A percentile compares a stretch with the other conserved stretches of the same genome.
Conservation (phyloP, 2,797 vertebrate genomes). For the Anniella stebbinsi region DNA sequence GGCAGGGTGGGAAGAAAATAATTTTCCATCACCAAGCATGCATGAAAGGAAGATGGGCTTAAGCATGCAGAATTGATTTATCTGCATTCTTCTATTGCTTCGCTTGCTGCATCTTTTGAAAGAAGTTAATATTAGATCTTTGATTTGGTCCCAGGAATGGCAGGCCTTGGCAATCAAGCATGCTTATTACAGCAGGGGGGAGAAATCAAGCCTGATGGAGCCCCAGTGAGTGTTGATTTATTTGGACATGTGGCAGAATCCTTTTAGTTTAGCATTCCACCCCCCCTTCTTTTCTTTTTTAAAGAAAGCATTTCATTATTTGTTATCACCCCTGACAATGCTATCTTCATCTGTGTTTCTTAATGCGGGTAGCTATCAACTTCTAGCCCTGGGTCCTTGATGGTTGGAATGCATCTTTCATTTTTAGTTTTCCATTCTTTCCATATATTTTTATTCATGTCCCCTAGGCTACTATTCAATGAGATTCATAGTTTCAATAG, state of each 20-base stretch:
- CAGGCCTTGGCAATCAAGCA: slow-evolving; percentile 73
- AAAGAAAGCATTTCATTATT: slow-evolving; percentile 61
- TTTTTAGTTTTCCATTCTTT: not conserved
- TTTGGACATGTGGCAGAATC: slow-evolving; percentile 63
- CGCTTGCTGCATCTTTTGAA: slow-evolving; percentile 69
- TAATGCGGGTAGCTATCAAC: slow-evolving; percentile 27
- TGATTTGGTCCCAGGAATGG: slow-evolving; percentile 73
- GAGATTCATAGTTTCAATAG: slow-evolving; percentile 39
- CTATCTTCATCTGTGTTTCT: slow-evolving; percentile 45
- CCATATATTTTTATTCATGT: slow-evolving; percentile 21
- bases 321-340: slow-evolving; percentile 30
- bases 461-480: slow-evolving; percentile 21
- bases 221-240: slow-evolving; percentile 49
- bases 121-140: slow-evolving; percentile 72
- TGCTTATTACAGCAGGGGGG: slow-evolving; percentile 65
- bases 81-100: slow-evolving; percentile 76
- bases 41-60: slow-evolving; percentile 70
- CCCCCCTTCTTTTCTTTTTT: not conserved
- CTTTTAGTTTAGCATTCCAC: not conserved
- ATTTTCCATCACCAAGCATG: slow-evolving; percentile 58
- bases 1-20: slow-evolving; percentile 50
- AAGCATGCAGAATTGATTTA: slow-evolving; percentile 79
- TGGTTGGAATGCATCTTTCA: slow-evolving; percentile 38
- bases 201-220: slow-evolving; percentile 37
- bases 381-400: slow-evolving; percentile 7